These are phyloP conservation scores for Antrozous pallidus DNA, from an alignment of 2,797 vertebrate genomes.

Conservation along the genomic window DNA sequence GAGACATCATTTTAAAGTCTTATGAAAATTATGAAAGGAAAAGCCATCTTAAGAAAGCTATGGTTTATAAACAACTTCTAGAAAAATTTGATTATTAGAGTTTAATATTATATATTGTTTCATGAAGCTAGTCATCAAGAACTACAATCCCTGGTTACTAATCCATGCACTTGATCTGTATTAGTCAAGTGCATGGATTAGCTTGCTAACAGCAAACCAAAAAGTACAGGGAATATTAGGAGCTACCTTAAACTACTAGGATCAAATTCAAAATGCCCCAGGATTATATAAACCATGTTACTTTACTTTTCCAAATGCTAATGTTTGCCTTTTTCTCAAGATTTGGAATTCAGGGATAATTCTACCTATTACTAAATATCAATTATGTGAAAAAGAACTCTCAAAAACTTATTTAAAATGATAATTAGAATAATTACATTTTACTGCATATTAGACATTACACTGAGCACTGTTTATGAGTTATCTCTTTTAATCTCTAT, in stretches of 20 bases:
- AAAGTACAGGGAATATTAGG: neutral
- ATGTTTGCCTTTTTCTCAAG: neutral
- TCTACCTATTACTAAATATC: neutral
- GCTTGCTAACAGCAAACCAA: neutral
- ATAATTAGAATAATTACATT: neutral
- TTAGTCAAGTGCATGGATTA: too few species aligned
- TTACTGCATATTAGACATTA: neutral
- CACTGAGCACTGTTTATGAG: neutral
- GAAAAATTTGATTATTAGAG: neutral
- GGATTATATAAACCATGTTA: neutral
- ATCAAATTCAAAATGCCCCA: neutral
- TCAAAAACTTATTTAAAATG: conserved; percentile 16
- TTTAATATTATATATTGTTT: neutral
- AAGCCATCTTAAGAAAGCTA: neutral
- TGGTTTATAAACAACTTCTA: neutral
- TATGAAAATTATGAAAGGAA: neutral
- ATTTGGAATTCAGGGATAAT: neutral
- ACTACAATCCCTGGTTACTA: neutral
- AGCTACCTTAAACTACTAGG: neutral
- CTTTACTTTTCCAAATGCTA: neutral
- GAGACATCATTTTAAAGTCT: neutral
- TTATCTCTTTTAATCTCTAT: neutral
- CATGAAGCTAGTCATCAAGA: neutral
- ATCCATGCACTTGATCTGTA: neutral
- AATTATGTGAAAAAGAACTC: neutral